Percentiles rank a stretch among this genome's conserved stretches.
phyloP scores from a whole-genome alignment of 2,888 invertebrate genomes.

The Bursaphelenchus okinawaensis region DNA sequence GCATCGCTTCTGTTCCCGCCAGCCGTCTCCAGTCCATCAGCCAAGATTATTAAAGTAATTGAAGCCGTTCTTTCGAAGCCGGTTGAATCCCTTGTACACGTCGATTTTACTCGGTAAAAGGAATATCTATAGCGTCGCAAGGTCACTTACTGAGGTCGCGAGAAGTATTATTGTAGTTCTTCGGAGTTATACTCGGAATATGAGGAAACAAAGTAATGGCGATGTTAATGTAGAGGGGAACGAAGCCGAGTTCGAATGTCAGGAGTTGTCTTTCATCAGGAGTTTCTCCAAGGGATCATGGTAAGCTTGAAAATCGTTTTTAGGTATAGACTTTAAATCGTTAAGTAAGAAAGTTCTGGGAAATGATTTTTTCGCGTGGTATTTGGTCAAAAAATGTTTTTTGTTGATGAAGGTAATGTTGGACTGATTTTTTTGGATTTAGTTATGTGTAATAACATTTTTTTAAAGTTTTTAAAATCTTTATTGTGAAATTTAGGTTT shows the following conservation, averaged over 20 bases:
- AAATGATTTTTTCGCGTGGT: neutral
- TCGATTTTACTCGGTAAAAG: no score
- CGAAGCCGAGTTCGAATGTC: constrained; percentile 35
- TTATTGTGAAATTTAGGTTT: constrained; percentile 26
- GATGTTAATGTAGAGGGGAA: constrained; percentile 1
- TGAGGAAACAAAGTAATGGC: no score
- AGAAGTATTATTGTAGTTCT: neutral
- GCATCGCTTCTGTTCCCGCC: no score
- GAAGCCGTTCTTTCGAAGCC: neutral
- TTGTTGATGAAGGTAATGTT: no score
- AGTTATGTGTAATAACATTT: no score
- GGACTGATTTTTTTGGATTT: no score
- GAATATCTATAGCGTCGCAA: constrained; percentile 1
- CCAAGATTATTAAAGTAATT: neutral
- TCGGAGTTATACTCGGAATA: no score
- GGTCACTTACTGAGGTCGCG: constrained; percentile 1
- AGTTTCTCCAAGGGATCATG: constrained; percentile 35
- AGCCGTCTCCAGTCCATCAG: neutral
- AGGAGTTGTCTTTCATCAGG: constrained; percentile 45
- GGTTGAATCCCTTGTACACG: no score
- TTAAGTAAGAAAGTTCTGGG: no score
- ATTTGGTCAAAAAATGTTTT: constrained; percentile 17
- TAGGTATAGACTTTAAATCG: no score
- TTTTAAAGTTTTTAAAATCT: no score
- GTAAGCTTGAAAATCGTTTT: constrained; percentile 23